Evolutionary conservation across 2,888 invertebrate species (phyloP), one percentile per base, ranked within the genome.

Genomic region (Harpalus rubripes): DNA sequence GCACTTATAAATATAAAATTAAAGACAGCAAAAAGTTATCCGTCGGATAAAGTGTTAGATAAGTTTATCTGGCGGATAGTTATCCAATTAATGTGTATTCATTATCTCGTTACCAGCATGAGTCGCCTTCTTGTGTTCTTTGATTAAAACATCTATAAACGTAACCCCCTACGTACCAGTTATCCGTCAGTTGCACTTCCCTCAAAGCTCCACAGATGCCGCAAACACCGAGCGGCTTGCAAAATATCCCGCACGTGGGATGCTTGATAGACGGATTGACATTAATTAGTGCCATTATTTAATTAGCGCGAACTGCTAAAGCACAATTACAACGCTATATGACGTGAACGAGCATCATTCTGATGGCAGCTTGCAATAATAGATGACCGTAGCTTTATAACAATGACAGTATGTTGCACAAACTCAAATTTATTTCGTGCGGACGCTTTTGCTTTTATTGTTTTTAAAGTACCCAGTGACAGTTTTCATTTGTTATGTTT

Each of bases 201-300:
- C 7, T 7, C 8, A 59, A 12, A 16, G 59, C 59, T 59, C 59
- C 16, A 59, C 59, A 18, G 16, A 59, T 59, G 16, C 16, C 59
- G 16, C 59, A 59, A 59, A 59, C 16, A 6, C 18, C 16, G 59
- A 59, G 15, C 59, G 8, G 15, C 6, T 15, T 8, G 59, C 59
- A 59, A 59, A 59, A 59, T 59, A 59, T 59, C 15, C 16, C 59
- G 26, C 63, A 63, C 26, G 63, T 63, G 26, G 63, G 26, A 18
- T 8, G 63, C 22, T 12, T 68, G 68, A 68, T 68, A 58, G 56
- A 78, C 78, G 78, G 78, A 78, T 78, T 78, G 58, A 78, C 78
- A 78, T 58, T 78, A 78, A 78, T 58, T 58, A 78, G 26, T 32
- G 32, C 32, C 58, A 32, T 78, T 58, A 78, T 58, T 78, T 78